These are phyloP conservation scores for Mylabris sibirica DNA, from an alignment of 2,888 invertebrate genomes.

Conservation along the genomic window DNA sequence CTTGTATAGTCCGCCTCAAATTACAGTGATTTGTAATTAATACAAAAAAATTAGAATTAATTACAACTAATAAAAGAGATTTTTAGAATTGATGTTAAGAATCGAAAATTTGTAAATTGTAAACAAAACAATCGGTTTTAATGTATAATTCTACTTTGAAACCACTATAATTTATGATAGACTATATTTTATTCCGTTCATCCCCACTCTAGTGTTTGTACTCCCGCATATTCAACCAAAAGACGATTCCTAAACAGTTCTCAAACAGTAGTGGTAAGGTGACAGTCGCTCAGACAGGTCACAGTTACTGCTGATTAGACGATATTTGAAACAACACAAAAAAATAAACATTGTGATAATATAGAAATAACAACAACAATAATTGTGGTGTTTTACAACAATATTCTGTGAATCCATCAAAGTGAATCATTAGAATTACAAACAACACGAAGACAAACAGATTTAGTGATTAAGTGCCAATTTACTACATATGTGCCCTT, in stretches of 20 bases:
- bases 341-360: constrained; percentile 18
- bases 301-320: constrained; percentile 57
- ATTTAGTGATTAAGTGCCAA: constrained; percentile 14
- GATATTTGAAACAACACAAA: neutral
- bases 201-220: constrained; percentile 43
- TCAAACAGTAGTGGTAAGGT: constrained; percentile 61
- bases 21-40: no score
- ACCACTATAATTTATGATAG: no score
- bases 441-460: neutral
- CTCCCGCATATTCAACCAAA: constrained; percentile 50
- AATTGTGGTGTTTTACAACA: neutral
- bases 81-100: no score
- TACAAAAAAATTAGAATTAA: no score
- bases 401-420: neutral
- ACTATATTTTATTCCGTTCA: constrained; percentile 11
- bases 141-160: no score
- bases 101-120: no score
- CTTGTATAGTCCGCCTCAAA: constrained; percentile 32
- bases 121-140: no score
- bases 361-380: neutral
- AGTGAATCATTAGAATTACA: no score
- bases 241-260: constrained; percentile 48
- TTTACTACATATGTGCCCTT: constrained; percentile 19
- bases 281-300: constrained; percentile 55
- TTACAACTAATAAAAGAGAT: no score